phyloP scores from a whole-genome alignment of 2,113 vertebrate species.

The Phrynocephalus versicolor region DNA sequence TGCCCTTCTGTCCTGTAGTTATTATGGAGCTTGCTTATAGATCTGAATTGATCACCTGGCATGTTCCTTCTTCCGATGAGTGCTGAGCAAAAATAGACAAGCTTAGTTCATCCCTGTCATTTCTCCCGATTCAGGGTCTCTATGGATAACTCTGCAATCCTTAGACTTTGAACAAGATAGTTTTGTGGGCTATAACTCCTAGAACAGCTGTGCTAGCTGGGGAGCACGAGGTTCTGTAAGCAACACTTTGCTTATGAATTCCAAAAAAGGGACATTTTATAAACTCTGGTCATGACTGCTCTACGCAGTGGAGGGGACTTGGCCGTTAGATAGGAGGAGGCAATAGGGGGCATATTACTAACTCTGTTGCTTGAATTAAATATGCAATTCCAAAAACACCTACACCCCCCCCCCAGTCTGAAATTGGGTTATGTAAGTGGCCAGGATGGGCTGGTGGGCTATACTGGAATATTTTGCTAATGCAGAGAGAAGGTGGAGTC shows the following conservation, averaged over 20 bases:
- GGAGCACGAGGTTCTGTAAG: no score
- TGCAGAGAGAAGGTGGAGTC: rapidly evolving
- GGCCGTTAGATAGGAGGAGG: not conserved
- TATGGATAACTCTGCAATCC: no score
- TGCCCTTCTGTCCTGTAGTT: not conserved
- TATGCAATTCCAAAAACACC: not conserved
- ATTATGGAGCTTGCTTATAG: not conserved
- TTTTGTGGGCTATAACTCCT: no score
- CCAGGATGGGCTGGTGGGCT: not conserved
- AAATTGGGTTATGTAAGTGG: not conserved
- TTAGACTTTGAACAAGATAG: no score
- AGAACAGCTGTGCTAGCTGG: no score
- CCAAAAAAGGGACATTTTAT: no score
- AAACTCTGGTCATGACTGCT: no score
- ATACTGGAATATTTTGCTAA: not conserved
- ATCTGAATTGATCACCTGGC: not conserved
- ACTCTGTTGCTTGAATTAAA: not conserved
- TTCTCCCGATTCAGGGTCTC: not conserved
- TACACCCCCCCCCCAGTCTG: not conserved
- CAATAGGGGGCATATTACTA: not conserved
- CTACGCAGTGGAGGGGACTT: not conserved
- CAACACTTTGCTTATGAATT: no score
- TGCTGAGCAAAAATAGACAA: not conserved
- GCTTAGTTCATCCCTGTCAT: not conserved
- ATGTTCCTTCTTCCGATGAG: not conserved